A percentile compares a stretch with the other conserved stretches of the same genome.
Evolutionary conservation across 2,888 invertebrate species (phyloP).

Genomic region (Alsophila aescularia): DNA sequence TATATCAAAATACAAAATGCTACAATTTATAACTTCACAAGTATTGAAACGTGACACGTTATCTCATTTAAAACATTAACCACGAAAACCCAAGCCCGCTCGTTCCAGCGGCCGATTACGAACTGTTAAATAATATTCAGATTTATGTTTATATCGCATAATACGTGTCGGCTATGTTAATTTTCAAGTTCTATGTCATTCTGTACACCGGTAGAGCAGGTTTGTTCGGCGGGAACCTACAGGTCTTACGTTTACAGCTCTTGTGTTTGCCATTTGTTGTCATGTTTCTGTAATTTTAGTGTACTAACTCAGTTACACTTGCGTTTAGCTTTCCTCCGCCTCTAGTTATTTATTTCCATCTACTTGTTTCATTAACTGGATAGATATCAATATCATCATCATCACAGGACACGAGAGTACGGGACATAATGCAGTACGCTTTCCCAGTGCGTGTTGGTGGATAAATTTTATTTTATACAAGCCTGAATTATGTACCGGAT

Average conservation of each 20-base stretch:
- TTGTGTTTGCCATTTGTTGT: too few species aligned
- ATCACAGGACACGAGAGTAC: too few species aligned
- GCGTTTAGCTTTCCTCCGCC: too few species aligned
- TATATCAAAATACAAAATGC: neutral
- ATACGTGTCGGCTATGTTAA: constrained; percentile 60
- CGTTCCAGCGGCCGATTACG: constrained; percentile 43
- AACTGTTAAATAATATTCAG: constrained; percentile 55
- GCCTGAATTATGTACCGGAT: too few species aligned
- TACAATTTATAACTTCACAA: neutral
- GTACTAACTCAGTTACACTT: too few species aligned
- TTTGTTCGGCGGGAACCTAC: constrained; percentile 40
- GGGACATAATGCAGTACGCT: too few species aligned
- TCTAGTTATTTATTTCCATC: too few species aligned
- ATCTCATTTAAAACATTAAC: neutral
- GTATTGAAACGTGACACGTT: constrained; percentile 2
- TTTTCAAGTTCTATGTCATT: constrained; percentile 79
- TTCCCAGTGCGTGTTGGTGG: too few species aligned
- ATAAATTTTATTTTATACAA: too few species aligned
- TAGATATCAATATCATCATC: too few species aligned
- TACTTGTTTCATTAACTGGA: too few species aligned
- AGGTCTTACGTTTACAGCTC: constrained; percentile 7
- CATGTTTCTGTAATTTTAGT: too few species aligned
- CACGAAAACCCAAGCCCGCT: constrained; percentile 22
- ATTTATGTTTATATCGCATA: constrained; percentile 62
- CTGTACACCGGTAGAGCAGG: constrained; percentile 56